These are phyloP conservation scores for Perccottus glenii DNA, from an alignment of 2,113 vertebrate genomes.

Conservation along the genomic window DNA sequence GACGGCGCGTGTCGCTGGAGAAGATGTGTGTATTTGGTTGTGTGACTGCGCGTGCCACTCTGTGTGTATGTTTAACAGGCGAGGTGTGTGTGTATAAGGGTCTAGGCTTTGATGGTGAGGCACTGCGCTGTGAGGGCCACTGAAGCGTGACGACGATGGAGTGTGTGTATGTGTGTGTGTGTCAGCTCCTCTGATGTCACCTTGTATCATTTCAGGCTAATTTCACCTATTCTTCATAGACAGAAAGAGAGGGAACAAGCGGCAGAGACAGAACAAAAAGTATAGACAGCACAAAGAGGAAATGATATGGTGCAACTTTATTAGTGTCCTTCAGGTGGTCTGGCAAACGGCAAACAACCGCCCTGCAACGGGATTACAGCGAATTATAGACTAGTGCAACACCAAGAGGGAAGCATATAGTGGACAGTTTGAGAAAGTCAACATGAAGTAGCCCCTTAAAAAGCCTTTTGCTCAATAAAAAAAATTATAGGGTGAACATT, in stretches of 20 bases:
- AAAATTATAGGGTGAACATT: neutral
- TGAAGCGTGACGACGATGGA: constrained; percentile 57
- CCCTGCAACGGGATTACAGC: neutral
- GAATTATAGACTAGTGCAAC: neutral
- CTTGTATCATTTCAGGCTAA: constrained; percentile 80
- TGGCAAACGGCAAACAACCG: constrained; percentile 26
- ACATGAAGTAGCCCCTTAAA: neutral
- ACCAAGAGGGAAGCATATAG: neutral
- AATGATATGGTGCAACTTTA: constrained; percentile 67
- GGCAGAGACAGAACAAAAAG: constrained; percentile 43
- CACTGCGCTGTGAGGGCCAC: constrained; percentile 62
- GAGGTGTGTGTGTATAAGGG: constrained; percentile 62
- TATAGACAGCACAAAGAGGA: constrained; percentile 49
- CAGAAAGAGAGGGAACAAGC: constrained; percentile 46
- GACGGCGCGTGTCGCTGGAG: constrained; percentile 41
- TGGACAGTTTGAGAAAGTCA: neutral
- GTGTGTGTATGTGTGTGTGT: constrained; percentile 31
- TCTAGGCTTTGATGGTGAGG: constrained; percentile 68
- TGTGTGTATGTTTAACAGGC: constrained; percentile 66
- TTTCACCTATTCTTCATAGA: constrained; percentile 71
- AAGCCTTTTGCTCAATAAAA: no score
- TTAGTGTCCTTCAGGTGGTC: constrained; percentile 59
- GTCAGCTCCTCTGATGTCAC: constrained; percentile 70
- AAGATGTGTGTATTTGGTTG: constrained; percentile 38
- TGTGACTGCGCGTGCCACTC: constrained; percentile 33